These are phyloP conservation scores for Catalaphyllia jardinei DNA, from an alignment of 64 coral and sea anemone species.

Conservation along the genomic window DNA sequence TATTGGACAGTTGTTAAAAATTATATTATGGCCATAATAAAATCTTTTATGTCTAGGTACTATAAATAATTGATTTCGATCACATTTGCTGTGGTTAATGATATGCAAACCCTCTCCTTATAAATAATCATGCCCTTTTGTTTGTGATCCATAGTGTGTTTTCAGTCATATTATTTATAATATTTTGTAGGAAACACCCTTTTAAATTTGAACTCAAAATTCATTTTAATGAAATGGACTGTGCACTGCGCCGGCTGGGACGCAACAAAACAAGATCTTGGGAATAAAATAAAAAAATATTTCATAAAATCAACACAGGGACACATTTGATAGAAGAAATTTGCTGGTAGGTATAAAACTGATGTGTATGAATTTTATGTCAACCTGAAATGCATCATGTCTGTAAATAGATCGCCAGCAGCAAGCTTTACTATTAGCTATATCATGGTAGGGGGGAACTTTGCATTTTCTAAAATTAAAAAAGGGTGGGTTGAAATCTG, in stretches of 20 bases:
- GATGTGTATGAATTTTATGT: not conserved
- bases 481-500: not conserved
- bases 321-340: not conserved
- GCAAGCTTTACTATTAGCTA: not conserved
- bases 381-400: not conserved
- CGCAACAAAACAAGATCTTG: not conserved
- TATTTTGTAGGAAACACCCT: not conserved
- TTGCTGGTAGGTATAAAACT: not conserved
- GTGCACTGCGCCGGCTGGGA: not conserved
- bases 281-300: not conserved
- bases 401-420: not conserved
- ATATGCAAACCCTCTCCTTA: constrained; percentile 10
- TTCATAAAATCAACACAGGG: not conserved
- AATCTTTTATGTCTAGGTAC: not conserved
- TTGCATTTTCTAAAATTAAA: not conserved
- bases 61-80: constrained; percentile 9
- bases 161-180: constrained; percentile 1
- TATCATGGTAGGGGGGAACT: not conserved
- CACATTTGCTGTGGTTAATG: constrained; percentile 23
- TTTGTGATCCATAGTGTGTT: not conserved
- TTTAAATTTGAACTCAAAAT: not conserved
- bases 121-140: not conserved
- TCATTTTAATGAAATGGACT: not conserved
- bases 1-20: not conserved
- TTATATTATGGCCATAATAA: not conserved